Evolutionary conservation across 2,888 invertebrate species (phyloP).

Genomic region (Sarcophaga caerulescens): DNA sequence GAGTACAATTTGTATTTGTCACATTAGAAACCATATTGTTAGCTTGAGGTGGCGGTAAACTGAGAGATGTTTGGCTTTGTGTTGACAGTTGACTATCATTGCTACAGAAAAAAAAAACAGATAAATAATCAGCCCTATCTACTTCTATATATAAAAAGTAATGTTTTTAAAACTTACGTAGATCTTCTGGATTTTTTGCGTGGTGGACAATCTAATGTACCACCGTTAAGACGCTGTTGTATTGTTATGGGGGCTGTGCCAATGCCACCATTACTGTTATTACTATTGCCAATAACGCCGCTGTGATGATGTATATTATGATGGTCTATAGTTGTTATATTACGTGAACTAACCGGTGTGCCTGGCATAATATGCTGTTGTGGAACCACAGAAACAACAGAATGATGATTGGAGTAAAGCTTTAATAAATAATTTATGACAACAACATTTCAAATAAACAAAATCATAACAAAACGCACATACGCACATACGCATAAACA

Average conservation of each 20-base stretch:
- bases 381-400: constrained; percentile 73
- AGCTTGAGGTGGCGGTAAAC: constrained; percentile 74
- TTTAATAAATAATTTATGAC: constrained; percentile 66
- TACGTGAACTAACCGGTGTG: constrained; percentile 76
- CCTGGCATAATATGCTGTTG: constrained; percentile 71
- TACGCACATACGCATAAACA: neutral
- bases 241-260: constrained; percentile 61
- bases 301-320: constrained; percentile 68
- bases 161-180: constrained; percentile 84
- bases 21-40: constrained; percentile 29
- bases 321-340: constrained; percentile 72
- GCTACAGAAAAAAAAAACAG: constrained; percentile 67
- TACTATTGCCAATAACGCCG: constrained; percentile 57
- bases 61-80: constrained; percentile 78
- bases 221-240: constrained; percentile 77
- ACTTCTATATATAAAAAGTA: neutral
- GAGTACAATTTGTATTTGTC: neutral
- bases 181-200: constrained; percentile 96
- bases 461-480: constrained; percentile 7
- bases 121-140: no score
- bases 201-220: constrained; percentile 84
- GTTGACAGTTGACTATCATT: constrained; percentile 79
- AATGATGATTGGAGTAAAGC: constrained; percentile 78
- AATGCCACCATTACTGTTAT: constrained; percentile 26
- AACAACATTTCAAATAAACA: constrained; percentile 28